These are phyloP conservation scores for Acomys russatus DNA, from an alignment of 2,797 vertebrate species.

Conservation along the genomic window DNA sequence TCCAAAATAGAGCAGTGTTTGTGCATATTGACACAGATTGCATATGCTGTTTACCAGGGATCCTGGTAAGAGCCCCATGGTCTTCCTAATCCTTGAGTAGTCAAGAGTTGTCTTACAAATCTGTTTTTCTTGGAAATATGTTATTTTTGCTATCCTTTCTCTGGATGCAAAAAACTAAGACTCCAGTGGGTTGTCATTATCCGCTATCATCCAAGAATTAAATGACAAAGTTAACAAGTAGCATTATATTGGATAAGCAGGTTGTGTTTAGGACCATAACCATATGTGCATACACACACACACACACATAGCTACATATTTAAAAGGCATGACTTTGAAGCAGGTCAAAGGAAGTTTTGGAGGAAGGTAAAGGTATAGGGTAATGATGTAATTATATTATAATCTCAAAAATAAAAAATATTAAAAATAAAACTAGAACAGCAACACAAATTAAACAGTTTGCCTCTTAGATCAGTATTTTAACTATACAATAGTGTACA, in stretches of 20 bases:
- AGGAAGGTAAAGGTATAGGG: not conserved
- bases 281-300: not conserved
- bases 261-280: not conserved
- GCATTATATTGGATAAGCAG: not conserved
- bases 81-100: not conserved
- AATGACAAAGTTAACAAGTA: slow-evolving; percentile 15
- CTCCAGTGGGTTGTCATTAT: not conserved
- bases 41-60: not conserved
- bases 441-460: slow-evolving; percentile 28
- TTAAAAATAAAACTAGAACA: not conserved
- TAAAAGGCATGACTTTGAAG: not conserved
- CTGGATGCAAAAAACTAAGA: not conserved
- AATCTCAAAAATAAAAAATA: not conserved
- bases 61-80: not conserved
- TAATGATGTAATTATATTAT: not conserved
- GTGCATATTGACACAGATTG: not conserved
- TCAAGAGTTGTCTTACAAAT: not conserved
- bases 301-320: not conserved
- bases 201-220: not conserved
- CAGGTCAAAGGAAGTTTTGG: not conserved
- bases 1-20: not conserved
- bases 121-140: not conserved
- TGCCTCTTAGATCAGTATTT: slow-evolving; percentile 2
- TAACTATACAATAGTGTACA: not conserved
- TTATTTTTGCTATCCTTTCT: not conserved